Conservation (phyloP, 2,113 vertebrate genomes). For the Salminus brasiliensis region DNA sequence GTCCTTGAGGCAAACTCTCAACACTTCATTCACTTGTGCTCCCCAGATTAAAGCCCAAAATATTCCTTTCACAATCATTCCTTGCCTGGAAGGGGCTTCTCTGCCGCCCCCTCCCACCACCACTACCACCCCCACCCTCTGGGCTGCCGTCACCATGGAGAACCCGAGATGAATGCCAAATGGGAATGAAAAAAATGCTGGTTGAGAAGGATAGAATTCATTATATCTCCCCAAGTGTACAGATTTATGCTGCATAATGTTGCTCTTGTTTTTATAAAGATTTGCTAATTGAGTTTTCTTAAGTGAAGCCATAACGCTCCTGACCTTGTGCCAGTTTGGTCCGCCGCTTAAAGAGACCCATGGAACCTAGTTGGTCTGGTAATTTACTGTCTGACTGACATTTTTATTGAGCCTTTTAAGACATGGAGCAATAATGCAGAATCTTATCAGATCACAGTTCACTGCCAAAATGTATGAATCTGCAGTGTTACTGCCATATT, state of each 20-base stretch:
- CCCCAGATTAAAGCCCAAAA: conserved; percentile 25
- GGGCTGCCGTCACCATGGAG: conserved; percentile 8
- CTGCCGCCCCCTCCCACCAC: background rate
- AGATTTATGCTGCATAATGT: conserved; percentile 4
- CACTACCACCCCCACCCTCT: background rate
- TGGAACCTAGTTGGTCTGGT: background rate
- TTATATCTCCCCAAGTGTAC: conserved; percentile 26
- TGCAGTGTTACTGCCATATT: background rate
- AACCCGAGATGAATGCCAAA: conserved; percentile 36
- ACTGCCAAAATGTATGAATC: background rate
- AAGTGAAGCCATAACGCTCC: conserved; percentile 50
- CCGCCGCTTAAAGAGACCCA: background rate
- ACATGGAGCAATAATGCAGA: conserved; percentile 49
- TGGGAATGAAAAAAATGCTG: background rate
- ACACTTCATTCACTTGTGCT: conserved; percentile 12
- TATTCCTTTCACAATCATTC: conserved; percentile 33
- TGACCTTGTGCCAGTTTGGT: conserved; percentile 5
- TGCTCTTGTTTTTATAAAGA: conserved; percentile 21
- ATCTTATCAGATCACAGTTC: background rate
- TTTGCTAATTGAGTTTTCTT: conserved; percentile 50
- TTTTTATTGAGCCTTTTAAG: conserved; percentile 1
- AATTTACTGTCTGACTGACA: background rate
- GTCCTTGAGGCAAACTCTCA: conserved; percentile 24
- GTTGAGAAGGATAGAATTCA: background rate
- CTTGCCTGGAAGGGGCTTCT: background rate